Percentiles rank a stretch among this genome's conserved stretches.
These are phyloP conservation scores for Loxodonta africana DNA, from an alignment of 2,113 vertebrate genomes.

Conservation along the genomic window DNA sequence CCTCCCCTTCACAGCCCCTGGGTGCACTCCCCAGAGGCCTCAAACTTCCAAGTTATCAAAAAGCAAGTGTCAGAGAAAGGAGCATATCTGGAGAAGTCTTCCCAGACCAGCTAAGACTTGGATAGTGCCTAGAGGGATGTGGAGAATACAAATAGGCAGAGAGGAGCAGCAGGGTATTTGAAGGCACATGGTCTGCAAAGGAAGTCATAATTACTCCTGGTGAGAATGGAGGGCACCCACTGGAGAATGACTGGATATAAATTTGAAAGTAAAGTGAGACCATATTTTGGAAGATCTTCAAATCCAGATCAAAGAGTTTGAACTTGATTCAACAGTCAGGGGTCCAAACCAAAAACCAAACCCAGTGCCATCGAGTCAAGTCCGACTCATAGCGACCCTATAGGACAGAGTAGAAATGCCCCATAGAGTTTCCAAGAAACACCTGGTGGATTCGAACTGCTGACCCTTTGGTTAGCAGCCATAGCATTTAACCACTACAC, in stretches of 20 bases:
- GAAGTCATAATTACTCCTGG: neutral
- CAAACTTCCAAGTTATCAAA: neutral
- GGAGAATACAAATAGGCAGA: neutral
- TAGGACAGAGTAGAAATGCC: too few species aligned
- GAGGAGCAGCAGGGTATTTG: neutral
- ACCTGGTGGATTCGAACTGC: too few species aligned
- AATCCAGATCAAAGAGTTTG: neutral
- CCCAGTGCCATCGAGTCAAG: too few species aligned
- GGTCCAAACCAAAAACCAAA: too few species aligned
- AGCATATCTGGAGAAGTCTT: neutral
- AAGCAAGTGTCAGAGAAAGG: neutral
- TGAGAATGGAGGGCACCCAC: neutral
- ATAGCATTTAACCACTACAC: too few species aligned
- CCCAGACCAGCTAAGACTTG: neutral
- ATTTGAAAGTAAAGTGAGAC: neutral
- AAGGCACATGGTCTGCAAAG: neutral
- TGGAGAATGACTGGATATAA: neutral
- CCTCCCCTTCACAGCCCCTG: neutral
- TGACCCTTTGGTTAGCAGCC: too few species aligned
- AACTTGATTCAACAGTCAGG: neutral
- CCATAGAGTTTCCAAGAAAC: too few species aligned
- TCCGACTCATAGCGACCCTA: too few species aligned
- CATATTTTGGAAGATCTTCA: neutral
- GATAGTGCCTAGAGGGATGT: neutral
- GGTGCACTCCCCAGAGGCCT: neutral